Evolutionary conservation across 2,113 vertebrate genomes (phyloP), one percentile per base, ranked within the genome.

Genomic region (Chaetodon trifascialis): DNA sequence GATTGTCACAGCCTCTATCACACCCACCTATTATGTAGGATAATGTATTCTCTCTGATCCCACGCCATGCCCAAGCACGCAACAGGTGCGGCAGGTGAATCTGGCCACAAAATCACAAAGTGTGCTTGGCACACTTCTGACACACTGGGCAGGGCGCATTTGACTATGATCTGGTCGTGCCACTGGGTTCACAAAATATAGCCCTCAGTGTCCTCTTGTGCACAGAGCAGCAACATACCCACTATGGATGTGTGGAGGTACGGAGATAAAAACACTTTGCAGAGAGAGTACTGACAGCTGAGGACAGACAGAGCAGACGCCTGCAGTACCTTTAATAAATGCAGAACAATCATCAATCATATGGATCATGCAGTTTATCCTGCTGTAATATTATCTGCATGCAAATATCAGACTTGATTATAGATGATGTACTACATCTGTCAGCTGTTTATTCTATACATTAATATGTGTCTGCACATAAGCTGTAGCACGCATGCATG

Each of bases 1-100:
- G 23, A 54, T 30, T 42, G 21, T 52, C 34, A 40, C 5, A 40
- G 11, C 15, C 60, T 54, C 21, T 14, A 25, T 52, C 2, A 2
- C n/a, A 11, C 5, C 34, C 34, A 52, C 58, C 47, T 23, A 47
- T 67, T 47, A 67, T 36, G 14, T 56, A 56, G 23, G 30, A 16
- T 40, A 74, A 64, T 54, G 10, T 25, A 40, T 25, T 59, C 75
- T 59, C 17, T 69, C 44, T 69, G 46, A 51, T 63, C 16, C 44
- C 17, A 36, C 6, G n/a, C 4, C 0, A 0, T 16, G 23, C 40
- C 62, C 3, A 15, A 15, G 40, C n/a, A 17, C 12, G 4, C 49
- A 47, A 55, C 49, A 34, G 51, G 15, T 12, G 11, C 25, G 34
- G 30, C 60, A 30, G 7, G 15, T 12, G 11, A 25, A n/a, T 30